These are phyloP conservation scores for Lerema accius DNA, from an alignment of 1,140 invertebrate genomes.

Conservation along the genomic window DNA sequence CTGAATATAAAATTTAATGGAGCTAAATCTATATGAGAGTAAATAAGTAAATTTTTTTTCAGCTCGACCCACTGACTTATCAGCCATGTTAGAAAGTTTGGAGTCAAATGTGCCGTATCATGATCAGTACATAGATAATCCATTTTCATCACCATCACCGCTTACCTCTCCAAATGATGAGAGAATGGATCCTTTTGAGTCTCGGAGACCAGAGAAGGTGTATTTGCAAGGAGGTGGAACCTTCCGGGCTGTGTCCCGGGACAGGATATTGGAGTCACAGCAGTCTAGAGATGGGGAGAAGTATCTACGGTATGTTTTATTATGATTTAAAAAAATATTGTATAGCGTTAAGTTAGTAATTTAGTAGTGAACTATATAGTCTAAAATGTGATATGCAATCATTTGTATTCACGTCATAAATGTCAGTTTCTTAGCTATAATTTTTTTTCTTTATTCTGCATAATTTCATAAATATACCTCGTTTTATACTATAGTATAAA, in stretches of 20 bases:
- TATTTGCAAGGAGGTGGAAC: conserved; percentile 80
- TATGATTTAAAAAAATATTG: no score
- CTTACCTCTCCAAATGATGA: conserved; percentile 81
- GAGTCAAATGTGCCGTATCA: conserved; percentile 75
- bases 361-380: no score
- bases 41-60: conserved; percentile 38
- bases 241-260: conserved; percentile 74
- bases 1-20: no score
- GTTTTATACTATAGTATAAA: no score
- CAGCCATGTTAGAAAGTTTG: conserved; percentile 75
- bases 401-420: no score
- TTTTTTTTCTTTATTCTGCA: no score
- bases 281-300: conserved; percentile 73
- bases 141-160: conserved; percentile 80
- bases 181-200: conserved; percentile 62
- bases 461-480: no score
- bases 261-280: conserved; percentile 74
- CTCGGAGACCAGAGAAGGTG: conserved; percentile 72
- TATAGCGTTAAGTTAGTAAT: no score
- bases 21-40: no score
- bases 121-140: conserved; percentile 80
- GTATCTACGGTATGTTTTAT: conserved; percentile 67
- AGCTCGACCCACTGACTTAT: conserved; percentile 74
- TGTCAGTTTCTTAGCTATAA: no score
- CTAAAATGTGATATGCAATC: no score